Evolutionary conservation across 2,888 invertebrate genomes (phyloP).

Genomic region (Andrena minutula): DNA sequence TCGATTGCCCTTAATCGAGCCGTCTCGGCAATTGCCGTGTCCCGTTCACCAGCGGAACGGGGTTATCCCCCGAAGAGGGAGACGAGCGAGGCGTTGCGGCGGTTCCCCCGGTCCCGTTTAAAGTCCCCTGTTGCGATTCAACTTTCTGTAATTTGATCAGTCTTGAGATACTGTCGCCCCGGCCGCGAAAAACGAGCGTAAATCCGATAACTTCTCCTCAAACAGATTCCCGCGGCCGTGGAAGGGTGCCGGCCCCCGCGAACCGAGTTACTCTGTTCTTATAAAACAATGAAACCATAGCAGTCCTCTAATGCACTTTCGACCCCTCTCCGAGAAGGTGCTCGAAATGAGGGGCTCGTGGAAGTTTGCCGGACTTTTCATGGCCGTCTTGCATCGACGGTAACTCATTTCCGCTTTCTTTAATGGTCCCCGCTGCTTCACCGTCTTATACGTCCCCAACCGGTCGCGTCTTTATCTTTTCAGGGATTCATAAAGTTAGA

Average conservation of each 20-base stretch:
- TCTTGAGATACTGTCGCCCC: constrained; percentile 26
- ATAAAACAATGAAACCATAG: constrained; percentile 15
- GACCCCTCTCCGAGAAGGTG: neutral
- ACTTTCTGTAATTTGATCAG: constrained; percentile 56
- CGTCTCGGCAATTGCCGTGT: constrained; percentile 35
- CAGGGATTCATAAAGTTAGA: constrained; percentile 44
- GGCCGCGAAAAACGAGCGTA: constrained; percentile 23
- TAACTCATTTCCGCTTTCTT: constrained; percentile 45
- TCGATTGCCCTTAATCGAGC: constrained; percentile 50
- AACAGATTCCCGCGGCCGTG: constrained; percentile 30
- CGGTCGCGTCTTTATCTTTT: constrained; percentile 26
- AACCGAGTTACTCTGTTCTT: constrained; percentile 19
- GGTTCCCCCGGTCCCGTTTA: constrained; percentile 8
- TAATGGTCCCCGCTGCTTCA: constrained; percentile 21
- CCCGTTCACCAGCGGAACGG: constrained; percentile 33
- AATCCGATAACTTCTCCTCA: constrained; percentile 37
- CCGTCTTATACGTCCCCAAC: constrained; percentile 3
- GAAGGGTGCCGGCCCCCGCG: neutral
- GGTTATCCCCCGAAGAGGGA: constrained; percentile 31
- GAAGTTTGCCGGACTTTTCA: constrained; percentile 13
- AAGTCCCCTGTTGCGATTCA: constrained; percentile 41
- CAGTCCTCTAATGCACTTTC: constrained; percentile 18
- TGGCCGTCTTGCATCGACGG: constrained; percentile 15
- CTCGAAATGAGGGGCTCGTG: constrained; percentile 1
- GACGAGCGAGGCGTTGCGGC: constrained; percentile 16